These are phyloP conservation scores for Aradus depressus DNA, from an alignment of 2,888 invertebrate species.

Conservation along the genomic window DNA sequence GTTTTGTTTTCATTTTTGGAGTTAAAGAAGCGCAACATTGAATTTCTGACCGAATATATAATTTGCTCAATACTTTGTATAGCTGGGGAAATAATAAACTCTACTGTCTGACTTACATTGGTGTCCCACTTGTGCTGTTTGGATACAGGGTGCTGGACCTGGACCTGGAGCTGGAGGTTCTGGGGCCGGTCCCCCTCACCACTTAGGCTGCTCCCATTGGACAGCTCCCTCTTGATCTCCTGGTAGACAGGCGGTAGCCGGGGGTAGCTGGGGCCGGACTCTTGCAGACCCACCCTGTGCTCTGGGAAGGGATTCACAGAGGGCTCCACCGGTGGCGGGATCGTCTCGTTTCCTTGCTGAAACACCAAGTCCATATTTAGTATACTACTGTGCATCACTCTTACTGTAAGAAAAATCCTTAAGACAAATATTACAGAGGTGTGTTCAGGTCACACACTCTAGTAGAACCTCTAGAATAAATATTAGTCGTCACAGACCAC, in stretches of 20 bases:
- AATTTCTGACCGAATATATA: too few species aligned
- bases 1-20: too few species aligned
- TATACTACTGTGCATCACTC: too few species aligned
- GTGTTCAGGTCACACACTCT: too few species aligned
- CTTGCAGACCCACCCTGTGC: constrained; percentile 40
- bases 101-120: constrained; percentile 12
- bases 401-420: too few species aligned
- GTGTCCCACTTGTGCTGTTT: constrained; percentile 26
- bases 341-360: constrained; percentile 29
- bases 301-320: constrained; percentile 63
- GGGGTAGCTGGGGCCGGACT: constrained; percentile 22
- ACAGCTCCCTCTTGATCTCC: constrained; percentile 48
- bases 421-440: too few species aligned
- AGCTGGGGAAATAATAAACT: too few species aligned
- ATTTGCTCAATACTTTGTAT: too few species aligned
- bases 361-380: too few species aligned
- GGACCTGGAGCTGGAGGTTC: constrained; percentile 61
- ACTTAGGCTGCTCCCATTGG: constrained; percentile 35
- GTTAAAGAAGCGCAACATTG: too few species aligned
- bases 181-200: constrained; percentile 43
- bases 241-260: constrained; percentile 44
- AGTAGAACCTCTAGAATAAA: too few species aligned
- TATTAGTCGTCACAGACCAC: too few species aligned
- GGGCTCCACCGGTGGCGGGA: constrained; percentile 48
- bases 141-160: constrained; percentile 52